Percentiles rank a stretch among this genome's conserved stretches.
phyloP scores from a whole-genome alignment of 2,888 invertebrate genomes.

The Polia nebulosa region DNA sequence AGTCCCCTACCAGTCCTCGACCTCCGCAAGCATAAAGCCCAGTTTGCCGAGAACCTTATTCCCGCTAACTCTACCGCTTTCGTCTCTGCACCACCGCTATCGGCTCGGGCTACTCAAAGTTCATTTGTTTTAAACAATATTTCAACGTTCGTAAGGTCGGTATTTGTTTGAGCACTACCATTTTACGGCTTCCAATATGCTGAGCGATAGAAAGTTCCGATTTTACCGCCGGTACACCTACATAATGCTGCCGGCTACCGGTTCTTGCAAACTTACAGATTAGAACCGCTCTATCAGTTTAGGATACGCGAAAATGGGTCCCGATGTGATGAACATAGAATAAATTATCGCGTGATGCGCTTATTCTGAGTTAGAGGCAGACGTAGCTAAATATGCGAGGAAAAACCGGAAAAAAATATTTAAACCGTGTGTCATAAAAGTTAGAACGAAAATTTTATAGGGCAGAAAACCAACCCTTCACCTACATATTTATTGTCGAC shows the following conservation, averaged over 20 bases:
- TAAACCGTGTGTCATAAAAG: not conserved
- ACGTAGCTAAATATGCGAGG: too few relatives aligned
- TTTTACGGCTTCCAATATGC: constrained; percentile 49
- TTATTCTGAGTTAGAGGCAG: not conserved
- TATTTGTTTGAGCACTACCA: not conserved
- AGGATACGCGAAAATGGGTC: constrained; percentile 2
- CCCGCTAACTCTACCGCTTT: constrained; percentile 24
- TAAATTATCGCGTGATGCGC: not conserved
- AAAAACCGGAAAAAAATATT: not conserved
- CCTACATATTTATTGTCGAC: too few relatives aligned
- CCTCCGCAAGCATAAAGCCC: not conserved
- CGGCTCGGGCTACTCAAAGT: not conserved
- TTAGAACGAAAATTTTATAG: too few relatives aligned
- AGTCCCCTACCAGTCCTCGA: not conserved
- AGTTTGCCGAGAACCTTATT: not conserved
- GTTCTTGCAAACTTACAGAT: constrained; percentile 31
- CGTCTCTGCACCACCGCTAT: not conserved
- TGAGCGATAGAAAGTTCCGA: constrained; percentile 59
- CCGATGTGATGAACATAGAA: constrained; percentile 1
- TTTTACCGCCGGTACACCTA: constrained; percentile 40
- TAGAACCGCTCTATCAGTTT: constrained; percentile 17
- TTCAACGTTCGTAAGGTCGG: not conserved
- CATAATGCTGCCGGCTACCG: constrained; percentile 44
- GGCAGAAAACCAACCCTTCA: too few relatives aligned
- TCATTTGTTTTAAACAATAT: not conserved